A percentile compares a stretch with the other conserved stretches of the same genome.
These are phyloP conservation scores for Caenorhabditis panamensis DNA, from an alignment of 2,888 invertebrate genomes.

Conservation along the genomic window DNA sequence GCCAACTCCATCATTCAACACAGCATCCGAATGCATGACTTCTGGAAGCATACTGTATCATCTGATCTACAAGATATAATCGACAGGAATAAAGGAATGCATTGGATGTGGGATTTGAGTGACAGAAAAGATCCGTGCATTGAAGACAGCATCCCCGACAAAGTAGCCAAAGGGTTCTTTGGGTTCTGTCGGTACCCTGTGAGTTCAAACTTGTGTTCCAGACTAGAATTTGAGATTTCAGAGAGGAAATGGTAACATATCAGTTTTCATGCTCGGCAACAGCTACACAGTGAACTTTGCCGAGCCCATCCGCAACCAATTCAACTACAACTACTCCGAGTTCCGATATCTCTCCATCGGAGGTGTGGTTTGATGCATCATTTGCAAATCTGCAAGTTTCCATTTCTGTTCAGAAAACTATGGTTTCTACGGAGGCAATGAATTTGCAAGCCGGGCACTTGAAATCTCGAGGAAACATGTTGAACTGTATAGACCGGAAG, in stretches of 20 bases:
- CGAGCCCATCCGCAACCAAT: conserved; percentile 16
- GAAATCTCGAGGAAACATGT: conserved; percentile 7
- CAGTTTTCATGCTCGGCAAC: conserved; percentile 45
- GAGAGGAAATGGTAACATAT: conserved; percentile 33
- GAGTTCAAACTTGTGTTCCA: neutral
- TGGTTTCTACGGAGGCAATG: conserved; percentile 17
- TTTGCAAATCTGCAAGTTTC: neutral
- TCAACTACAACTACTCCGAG: conserved; percentile 33
- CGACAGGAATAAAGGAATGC: no score
- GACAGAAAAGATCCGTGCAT: no score
- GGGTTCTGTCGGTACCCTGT: no score
- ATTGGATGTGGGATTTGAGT: no score
- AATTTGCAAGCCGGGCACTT: neutral
- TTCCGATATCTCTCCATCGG: conserved; percentile 24
- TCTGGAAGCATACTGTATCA: no score
- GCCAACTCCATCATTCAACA: no score
- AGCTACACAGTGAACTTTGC: conserved; percentile 19
- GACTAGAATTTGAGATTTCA: neutral
- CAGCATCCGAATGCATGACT: no score
- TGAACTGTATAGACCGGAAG: conserved; percentile 21
- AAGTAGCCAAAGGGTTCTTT: no score
- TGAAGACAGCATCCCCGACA: no score
- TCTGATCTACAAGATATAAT: no score
- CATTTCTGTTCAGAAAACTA: conserved; percentile 1
- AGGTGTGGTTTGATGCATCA: neutral